phyloP scores from a whole-genome alignment of 2,113 vertebrate species.

The Coptodon bakossiorum region DNA sequence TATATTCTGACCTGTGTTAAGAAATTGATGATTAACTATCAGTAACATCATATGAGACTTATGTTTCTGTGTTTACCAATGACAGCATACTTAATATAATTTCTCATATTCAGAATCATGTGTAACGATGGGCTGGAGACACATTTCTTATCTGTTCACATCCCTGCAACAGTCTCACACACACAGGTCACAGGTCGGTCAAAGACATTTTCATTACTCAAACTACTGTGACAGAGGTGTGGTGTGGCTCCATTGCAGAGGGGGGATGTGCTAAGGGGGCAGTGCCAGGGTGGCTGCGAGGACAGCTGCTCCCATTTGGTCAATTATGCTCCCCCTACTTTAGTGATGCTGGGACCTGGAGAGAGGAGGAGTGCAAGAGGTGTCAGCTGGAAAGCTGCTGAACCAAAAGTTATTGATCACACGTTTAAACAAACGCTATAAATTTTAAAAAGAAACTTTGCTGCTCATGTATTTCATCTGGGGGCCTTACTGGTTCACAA shows the following conservation, averaged over 20 bases:
- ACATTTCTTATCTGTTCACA: neutral
- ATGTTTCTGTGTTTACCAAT: neutral
- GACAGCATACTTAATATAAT: neutral
- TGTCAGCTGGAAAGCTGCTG: neutral
- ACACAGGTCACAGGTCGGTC: neutral
- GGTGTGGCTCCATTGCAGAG: neutral
- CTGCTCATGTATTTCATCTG: neutral
- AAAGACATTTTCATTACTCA: neutral
- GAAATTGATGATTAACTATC: neutral
- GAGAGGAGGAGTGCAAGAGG: neutral
- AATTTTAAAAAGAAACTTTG: neutral
- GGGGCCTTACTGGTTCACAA: neutral
- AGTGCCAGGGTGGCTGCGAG: neutral
- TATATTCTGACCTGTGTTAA: neutral
- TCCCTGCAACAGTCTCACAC: neutral
- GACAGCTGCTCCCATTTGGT: neutral
- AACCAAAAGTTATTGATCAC: neutral
- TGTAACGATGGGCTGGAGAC: neutral
- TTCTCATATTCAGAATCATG: neutral
- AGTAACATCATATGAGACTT: neutral
- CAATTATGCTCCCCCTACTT: neutral
- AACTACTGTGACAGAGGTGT: neutral
- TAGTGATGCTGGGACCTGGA: neutral
- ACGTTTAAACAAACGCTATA: accelerated
- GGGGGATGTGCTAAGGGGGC: neutral